Conservation (phyloP, 1,140 invertebrate species). For the Drosophila mojavensis region DNA sequence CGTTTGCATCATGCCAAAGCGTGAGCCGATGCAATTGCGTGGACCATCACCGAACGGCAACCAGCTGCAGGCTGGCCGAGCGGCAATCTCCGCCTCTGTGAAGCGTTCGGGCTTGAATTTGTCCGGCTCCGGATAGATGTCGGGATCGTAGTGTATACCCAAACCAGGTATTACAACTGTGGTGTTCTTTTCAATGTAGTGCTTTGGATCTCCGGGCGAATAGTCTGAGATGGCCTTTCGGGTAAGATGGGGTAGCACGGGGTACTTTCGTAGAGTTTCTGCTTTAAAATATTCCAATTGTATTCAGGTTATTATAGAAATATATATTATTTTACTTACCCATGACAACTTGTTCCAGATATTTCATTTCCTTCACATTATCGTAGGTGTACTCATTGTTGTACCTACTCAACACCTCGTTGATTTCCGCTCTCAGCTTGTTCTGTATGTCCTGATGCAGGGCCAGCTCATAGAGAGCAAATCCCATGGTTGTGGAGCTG, state of each 20-base stretch:
- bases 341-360: constrained; percentile 87
- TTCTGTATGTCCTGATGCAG: constrained; percentile 87
- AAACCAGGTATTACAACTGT: constrained; percentile 86
- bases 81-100: constrained; percentile 77
- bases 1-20: constrained; percentile 87
- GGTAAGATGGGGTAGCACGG: constrained; percentile 86
- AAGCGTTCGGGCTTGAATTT: constrained; percentile 87
- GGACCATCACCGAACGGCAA: constrained; percentile 68
- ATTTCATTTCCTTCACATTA: constrained; percentile 86
- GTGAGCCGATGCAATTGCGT: constrained; percentile 84
- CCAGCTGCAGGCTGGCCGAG: constrained; percentile 61
- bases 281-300: neutral
- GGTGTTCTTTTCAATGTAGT: constrained; percentile 87
- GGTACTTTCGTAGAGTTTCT: constrained; percentile 88
- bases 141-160: constrained; percentile 86
- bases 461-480: constrained; percentile 87
- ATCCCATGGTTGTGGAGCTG: constrained; percentile 87
- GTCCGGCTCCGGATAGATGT: constrained; percentile 79
- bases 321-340: constrained; percentile 79
- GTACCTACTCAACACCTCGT: constrained; percentile 84
- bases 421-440: constrained; percentile 86
- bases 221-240: constrained; percentile 86
- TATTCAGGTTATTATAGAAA: neutral
- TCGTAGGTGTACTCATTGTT: constrained; percentile 86
- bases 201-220: constrained; percentile 85